A percentile compares a stretch with the other conserved stretches of the same genome.
These are phyloP conservation scores for Lapara coniferarum DNA, from an alignment of 2,888 invertebrate species.

Conservation along the genomic window DNA sequence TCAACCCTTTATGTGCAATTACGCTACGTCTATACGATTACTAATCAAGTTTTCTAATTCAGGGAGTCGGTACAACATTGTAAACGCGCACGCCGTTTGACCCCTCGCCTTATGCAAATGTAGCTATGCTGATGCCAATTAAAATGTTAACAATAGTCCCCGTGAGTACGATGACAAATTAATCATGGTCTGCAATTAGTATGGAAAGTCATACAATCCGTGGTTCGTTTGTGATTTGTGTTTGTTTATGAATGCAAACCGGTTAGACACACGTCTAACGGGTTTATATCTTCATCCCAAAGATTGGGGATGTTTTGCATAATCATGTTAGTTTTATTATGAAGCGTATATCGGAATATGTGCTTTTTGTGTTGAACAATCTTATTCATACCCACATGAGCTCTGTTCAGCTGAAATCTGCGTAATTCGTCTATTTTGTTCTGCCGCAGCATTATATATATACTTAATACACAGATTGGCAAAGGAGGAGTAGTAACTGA, in stretches of 20 bases:
- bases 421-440: background rate
- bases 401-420: background rate
- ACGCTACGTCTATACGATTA: conserved; percentile 31
- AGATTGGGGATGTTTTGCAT: conserved; percentile 43
- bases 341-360: conserved; percentile 35
- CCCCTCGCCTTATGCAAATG: conserved; percentile 66
- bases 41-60: conserved; percentile 40
- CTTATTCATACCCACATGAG: background rate
- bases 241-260: conserved; percentile 56
- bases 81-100: conserved; percentile 35
- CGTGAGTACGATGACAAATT: conserved; percentile 28
- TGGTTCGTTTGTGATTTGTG: conserved; percentile 19
- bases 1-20: conserved; percentile 1
- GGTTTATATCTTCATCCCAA: conserved; percentile 43
- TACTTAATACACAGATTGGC: too few species aligned
- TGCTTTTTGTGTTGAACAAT: background rate
- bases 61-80: conserved; percentile 40
- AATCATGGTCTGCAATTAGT: conserved; percentile 32
- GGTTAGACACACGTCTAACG: conserved; percentile 65
- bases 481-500: too few species aligned
- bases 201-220: conserved; percentile 9
- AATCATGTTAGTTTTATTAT: conserved; percentile 47
- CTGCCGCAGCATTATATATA: too few species aligned
- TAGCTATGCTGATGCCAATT: conserved; percentile 65
- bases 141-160: conserved; percentile 74